Base-by-base conservation (phyloP, 1,140 invertebrate species). In the Macrotrachela quadricornifera region DNA sequence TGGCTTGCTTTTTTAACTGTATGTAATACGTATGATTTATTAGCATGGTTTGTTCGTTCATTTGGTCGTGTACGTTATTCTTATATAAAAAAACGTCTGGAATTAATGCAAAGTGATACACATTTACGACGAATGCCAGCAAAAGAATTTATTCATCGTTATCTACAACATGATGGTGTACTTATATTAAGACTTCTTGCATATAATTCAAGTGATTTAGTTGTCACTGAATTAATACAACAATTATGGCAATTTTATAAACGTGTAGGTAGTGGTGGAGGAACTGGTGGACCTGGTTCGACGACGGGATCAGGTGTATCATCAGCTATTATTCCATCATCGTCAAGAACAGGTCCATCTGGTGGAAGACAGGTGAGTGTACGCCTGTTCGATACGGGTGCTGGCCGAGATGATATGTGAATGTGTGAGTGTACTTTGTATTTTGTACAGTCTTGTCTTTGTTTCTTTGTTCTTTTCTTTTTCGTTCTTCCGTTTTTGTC, bases 181-280 rank as follows among this genome's bases (percentile, higher is more conserved):
- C 72, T 74, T 57, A 67, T 72, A 11, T 60, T 74, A 15, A 59
- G 72, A 40, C 61, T 74, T 15, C 70, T 74, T 38, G 70, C 71
- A 17, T 71, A 72, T 55, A 74, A 74, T 59, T 69, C 73, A 50
- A 72, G 73, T 54, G 71, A 74, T 56, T 71, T 74, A 30, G 63
- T 74, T 51, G 71, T 71, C 18, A 72, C 69, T 10, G 73, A 74
- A 59, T 58, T 74, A 47, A 66, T 73, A 49, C 64, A 71, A 36
- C 69, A 70, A 48, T 57, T 74, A 16, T 74, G 72, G 73, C 62
- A 65, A 51, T 60, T 65, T 51, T 69, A 68, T 52, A 58, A 44
- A 30, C 21, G 21, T 30, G 42, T 38, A 16, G 38, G 51, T 36
- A 44, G 51, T 30, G 51, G 37, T 36, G 51, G 51, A 21, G 40